Evolutionary conservation across 2,888 invertebrate genomes (phyloP), one percentile per base, ranked within the genome.

Genomic region (Macropis europaea): DNA sequence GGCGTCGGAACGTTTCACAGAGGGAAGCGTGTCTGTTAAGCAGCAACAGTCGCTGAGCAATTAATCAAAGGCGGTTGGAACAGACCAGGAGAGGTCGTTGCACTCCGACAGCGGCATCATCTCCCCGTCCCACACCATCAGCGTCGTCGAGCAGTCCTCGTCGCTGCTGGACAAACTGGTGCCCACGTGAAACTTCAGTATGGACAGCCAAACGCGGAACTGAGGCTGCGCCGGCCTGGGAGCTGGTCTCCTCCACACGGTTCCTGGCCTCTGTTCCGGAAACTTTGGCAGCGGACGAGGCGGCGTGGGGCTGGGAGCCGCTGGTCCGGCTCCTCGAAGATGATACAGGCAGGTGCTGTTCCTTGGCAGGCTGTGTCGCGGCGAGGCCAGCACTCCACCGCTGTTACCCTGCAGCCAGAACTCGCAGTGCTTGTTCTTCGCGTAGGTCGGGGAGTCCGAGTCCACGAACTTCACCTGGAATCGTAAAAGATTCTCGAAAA

Each of bases 321-420:
- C 90, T 90, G 91, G 90, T 90, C 90, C 92, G 26, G 89, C 88
- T n/a, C 90, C 93, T 79, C 94, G 93, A 86, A 97, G 93, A 88
- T 96, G 96, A 88, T 97, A 97, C 19, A 96, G 92, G 87, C 97
- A 97, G 6, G 97, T 97, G 22, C 96, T 97, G 88, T 97, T 97
- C 0, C 96, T 95, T 0, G 97, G 95, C 75, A 97, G 90, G 2
- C 97, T 95, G 90, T 97, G 97, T 79, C 94, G 92, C 0, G 97
- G 97, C 86, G 95, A 96, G 82, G 96, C 95, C 48, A 97, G 87
- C 3, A 95, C 91, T n/a, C 97, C 97, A 54, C 94, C 94, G 1
- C 94, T 94, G 0, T 95, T 94, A 3, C 96, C 96, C 71, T 95
- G 92, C 76, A 97, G 92, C 95, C 95, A 96, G 87, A 97, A 97